These are phyloP conservation scores for Julus scanicus DNA, from an alignment of 2,888 invertebrate genomes.

Conservation along the genomic window DNA sequence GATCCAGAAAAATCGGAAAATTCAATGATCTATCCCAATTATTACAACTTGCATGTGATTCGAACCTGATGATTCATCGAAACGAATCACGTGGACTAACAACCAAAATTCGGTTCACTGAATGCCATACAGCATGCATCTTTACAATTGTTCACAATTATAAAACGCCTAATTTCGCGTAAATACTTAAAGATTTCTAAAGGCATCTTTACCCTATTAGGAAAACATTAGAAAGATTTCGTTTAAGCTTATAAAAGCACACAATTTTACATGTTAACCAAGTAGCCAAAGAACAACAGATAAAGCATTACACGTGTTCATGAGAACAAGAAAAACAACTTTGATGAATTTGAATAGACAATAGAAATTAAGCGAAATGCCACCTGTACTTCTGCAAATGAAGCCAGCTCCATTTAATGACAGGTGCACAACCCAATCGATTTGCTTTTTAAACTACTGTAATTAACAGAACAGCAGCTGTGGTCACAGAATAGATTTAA, in stretches of 20 bases:
- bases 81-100: neutral
- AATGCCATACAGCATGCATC: neutral
- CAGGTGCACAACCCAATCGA: neutral
- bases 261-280: neutral
- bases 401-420: neutral
- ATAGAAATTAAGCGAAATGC: neutral
- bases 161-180: neutral
- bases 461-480: too few relatives aligned
- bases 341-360: neutral
- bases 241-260: neutral
- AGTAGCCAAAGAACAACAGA: conserved; percentile 7
- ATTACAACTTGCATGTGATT: too few relatives aligned
- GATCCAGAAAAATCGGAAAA: too few relatives aligned
- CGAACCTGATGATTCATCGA: neutral
- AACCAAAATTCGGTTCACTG: neutral
- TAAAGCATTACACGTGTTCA: neutral
- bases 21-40: too few relatives aligned
- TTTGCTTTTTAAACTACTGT: too few relatives aligned
- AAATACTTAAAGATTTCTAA: neutral
- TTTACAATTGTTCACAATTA: neutral
- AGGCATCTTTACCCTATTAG: neutral
- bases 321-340: conserved; percentile 17
- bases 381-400: neutral
- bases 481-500: too few relatives aligned
- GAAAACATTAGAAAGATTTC: neutral